phyloP scores from a whole-genome alignment of 1,140 invertebrate species.

The Drosophila serrata region DNA sequence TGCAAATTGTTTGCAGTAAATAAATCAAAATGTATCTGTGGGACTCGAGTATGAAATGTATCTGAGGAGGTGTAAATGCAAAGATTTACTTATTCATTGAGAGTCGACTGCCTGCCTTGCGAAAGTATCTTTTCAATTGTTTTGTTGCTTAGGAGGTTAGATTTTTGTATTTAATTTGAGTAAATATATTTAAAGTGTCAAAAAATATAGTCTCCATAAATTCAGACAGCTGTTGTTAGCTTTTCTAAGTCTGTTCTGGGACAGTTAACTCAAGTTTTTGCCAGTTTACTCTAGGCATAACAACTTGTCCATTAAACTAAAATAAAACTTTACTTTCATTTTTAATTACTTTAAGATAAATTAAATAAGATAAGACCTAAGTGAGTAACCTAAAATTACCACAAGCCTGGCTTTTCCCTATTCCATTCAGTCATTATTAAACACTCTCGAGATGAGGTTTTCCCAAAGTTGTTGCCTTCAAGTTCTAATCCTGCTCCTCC shows the following conservation, averaged over 20 bases:
- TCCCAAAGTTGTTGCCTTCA: background rate
- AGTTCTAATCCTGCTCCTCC: slow-evolving; percentile 13
- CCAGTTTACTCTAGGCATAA: too few species aligned
- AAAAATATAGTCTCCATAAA: background rate
- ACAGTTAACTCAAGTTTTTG: too few species aligned
- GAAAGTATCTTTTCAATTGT: background rate
- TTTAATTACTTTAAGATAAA: background rate
- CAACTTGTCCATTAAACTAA: background rate
- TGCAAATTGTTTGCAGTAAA: slow-evolving; percentile 63
- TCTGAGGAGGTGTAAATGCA: slow-evolving; percentile 30
- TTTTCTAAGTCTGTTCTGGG: background rate
- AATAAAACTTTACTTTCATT: background rate
- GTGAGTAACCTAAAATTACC: background rate
- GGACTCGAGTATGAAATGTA: background rate
- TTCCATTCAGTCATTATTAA: slow-evolving; percentile 18
- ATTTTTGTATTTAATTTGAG: background rate
- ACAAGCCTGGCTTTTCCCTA: background rate
- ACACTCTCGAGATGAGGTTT: slow-evolving; percentile 8
- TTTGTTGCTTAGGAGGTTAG: background rate
- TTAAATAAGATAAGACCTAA: background rate
- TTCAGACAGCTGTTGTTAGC: background rate
- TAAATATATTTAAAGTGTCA: background rate
- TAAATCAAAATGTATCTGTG: slow-evolving; percentile 46
- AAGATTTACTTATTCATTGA: slow-evolving; percentile 26
- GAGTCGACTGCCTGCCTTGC: too few species aligned